Evolutionary conservation across 2,113 vertebrate genomes (phyloP), one percentile per base, ranked within the genome.

Genomic region (Microcebus ravelobensis): DNA sequence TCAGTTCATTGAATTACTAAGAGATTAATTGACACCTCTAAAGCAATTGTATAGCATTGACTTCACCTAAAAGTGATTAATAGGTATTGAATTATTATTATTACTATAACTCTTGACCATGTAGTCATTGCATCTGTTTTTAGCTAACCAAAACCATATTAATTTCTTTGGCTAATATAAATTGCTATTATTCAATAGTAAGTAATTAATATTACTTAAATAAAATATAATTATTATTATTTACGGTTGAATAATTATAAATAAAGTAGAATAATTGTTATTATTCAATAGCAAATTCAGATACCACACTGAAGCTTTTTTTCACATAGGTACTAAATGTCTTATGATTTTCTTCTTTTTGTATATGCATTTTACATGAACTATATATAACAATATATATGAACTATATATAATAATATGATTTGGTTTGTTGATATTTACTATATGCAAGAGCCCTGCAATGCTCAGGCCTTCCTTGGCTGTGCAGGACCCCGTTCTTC

Each of bases 401-500:
- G 3, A 67, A 4, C 0, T 59, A 15, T 25, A 34, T 39, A 3
- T 10, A 45, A 48, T 21, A n/a, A 6, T 59, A 7, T 70, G 76
- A 42, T 31, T 21, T 27, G 45, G 14, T 23, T 23, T 34, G 12
- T 31, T 77, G n/a, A 15, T 25, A 27, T 18, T 81, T 36, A 36
- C 18, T 57, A 5, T 20, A 2, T 39, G 21, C 6, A 50, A 84
- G 15, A 31, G 5, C 2, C 39, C 74, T 21, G 2, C 1, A 0
- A 8, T 15, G 20, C 6, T 7, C 1, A 7, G 20, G 2, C 10
- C 2, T 45, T 14, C 27, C 18, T 17, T 34, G 0, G 3, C 48
- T 52, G 5, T 7, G 42, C 25, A 14, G 4, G 21, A 31, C 8
- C 11, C 0, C 0, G 0, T 12, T 8, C 21, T 48, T 52, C 12